Percentiles rank a stretch among this genome's conserved stretches.
phyloP scores from a whole-genome alignment of 2,888 invertebrate species.

The Drosophila greeni region DNA sequence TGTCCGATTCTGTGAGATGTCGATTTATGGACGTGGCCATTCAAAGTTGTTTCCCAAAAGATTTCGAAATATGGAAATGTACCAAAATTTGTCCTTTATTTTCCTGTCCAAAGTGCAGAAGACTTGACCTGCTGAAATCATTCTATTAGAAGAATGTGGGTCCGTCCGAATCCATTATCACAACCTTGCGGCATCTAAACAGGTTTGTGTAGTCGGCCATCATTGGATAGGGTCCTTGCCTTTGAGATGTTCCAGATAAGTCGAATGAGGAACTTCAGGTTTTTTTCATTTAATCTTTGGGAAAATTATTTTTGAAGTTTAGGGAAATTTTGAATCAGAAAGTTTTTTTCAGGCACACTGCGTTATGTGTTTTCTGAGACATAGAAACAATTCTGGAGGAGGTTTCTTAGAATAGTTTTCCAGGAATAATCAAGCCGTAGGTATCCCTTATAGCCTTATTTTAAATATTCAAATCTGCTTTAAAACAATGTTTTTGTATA shows the following conservation, averaged over 20 bases:
- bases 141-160: neutral
- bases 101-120: neutral
- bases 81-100: constrained; percentile 30
- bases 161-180: constrained; percentile 20
- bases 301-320: neutral
- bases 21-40: constrained; percentile 25
- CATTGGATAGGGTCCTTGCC: neutral
- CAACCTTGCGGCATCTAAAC: constrained; percentile 54
- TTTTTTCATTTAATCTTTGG: neutral
- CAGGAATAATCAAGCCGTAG: neutral
- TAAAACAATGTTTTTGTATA: neutral
- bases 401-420: too few species aligned
- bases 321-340: neutral
- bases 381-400: too few species aligned
- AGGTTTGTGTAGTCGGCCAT: constrained; percentile 58
- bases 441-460: neutral
- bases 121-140: neutral
- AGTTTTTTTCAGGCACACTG: neutral
- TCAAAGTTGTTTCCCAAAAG: constrained; percentile 9
- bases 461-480: neutral
- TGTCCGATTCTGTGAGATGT: constrained; percentile 9
- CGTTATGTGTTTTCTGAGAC: neutral
- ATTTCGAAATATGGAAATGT: constrained; percentile 28
- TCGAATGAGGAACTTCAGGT: neutral
- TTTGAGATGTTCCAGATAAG: constrained; percentile 1